These are phyloP conservation scores for Catharus ustulatus DNA, from an alignment of 2,797 vertebrate genomes.

Conservation along the genomic window DNA sequence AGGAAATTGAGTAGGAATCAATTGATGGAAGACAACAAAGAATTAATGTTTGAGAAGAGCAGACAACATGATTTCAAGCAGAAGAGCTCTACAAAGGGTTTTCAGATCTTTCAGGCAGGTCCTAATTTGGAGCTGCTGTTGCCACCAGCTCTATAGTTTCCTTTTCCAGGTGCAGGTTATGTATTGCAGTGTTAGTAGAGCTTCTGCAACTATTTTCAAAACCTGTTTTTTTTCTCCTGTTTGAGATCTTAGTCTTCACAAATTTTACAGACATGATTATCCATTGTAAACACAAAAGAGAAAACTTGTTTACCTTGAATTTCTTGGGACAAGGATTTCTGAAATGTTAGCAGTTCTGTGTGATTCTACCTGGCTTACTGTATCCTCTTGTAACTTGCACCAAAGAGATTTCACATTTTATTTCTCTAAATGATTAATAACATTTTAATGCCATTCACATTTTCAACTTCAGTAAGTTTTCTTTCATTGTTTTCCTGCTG, in stretches of 20 bases:
- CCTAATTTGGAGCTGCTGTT: neutral
- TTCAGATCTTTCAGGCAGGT: neutral
- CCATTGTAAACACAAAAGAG: neutral
- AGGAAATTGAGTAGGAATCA: neutral
- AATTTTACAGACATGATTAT: neutral
- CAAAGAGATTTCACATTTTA: neutral
- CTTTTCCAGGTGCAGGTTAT: neutral
- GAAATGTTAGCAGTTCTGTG: neutral
- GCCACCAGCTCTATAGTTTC: neutral
- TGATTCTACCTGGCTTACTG: neutral
- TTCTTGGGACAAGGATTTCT: neutral
- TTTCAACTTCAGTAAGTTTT: neutral
- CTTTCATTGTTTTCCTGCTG: neutral
- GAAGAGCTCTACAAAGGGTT: neutral
- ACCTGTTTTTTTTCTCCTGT: slow-evolving; percentile 18
- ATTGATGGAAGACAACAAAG: neutral
- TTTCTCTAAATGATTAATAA: neutral
- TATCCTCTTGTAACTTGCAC: neutral
- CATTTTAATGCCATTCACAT: neutral
- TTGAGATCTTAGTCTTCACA: slow-evolving; percentile 14
- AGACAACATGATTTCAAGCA: neutral
- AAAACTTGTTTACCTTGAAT: neutral
- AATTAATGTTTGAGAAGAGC: neutral
- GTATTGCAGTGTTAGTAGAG: neutral
- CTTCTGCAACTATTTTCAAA: neutral